Evolutionary conservation across 2,113 vertebrate species (phyloP).

Genomic region (Zapus hudsonius): DNA sequence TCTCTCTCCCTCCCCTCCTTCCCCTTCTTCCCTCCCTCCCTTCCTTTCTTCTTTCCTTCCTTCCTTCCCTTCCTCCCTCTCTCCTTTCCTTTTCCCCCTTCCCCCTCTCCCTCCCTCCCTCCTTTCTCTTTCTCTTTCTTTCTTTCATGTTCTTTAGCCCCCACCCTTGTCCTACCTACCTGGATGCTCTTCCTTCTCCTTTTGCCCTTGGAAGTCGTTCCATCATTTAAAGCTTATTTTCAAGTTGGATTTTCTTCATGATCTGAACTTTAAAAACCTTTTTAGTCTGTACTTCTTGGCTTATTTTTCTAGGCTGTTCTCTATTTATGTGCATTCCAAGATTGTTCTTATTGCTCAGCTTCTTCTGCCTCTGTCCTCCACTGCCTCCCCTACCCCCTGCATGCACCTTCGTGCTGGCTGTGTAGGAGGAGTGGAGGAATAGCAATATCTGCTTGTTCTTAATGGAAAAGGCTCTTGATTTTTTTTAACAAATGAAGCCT

Average conservation of each 20-base stretch:
- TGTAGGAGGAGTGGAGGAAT: neutral
- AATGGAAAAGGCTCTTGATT: neutral
- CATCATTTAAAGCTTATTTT: neutral
- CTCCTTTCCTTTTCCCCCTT: too few relatives aligned
- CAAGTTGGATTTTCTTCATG: neutral
- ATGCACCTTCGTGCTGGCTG: neutral
- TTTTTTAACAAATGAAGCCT: neutral
- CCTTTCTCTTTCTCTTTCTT: too few relatives aligned
- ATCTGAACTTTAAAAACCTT: slow-evolving; percentile 15
- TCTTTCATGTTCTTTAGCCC: neutral
- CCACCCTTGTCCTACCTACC: too few relatives aligned
- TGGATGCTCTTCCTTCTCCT: neutral
- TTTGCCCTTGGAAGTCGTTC: neutral
- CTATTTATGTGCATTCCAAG: neutral
- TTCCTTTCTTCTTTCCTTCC: too few relatives aligned
- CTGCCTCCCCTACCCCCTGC: too few relatives aligned
- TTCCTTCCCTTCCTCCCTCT: too few relatives aligned
- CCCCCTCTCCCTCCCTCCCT: too few relatives aligned
- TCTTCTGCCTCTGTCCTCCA: neutral
- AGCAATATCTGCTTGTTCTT: neutral
- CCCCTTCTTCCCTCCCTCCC: too few relatives aligned
- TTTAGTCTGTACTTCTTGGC: neutral
- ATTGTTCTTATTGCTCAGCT: neutral
- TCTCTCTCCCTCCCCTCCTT: too few relatives aligned
- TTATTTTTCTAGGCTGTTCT: neutral